Base-by-base conservation (phyloP, 2,888 invertebrate genomes). In the Tridacna gigas region DNA sequence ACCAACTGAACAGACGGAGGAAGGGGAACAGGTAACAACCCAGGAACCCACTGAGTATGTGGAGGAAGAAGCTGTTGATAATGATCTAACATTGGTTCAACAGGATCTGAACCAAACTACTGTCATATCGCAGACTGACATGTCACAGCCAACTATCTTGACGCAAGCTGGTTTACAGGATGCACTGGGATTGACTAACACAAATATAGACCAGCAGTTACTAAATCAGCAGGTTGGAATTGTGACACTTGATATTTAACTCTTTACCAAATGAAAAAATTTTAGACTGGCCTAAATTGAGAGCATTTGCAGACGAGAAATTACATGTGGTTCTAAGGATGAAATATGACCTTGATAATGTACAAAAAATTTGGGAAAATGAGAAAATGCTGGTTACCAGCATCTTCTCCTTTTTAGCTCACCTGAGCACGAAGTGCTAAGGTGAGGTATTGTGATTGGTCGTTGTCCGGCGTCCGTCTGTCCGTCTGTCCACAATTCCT, bases 141-240 rank as follows among this genome's bases (percentile, higher is more conserved):
- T 91, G 9, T 85, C 82, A 63, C 89, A 90, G 67, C 88, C 86
- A 66, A 82, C 85, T 15, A 89, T 89, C 26, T 78, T 89, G 20
- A 73, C 77, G 22, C 89, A 90, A 74, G 56, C 89, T 3, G 80
- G 79, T 20, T 76, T 90, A 63, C 89, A 90, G 66, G 91, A 91
- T 77, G 86, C 89, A 28, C 83, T 91, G 13, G 86, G 79, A 13
- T 84, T 86, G 12, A 82, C 86, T 20, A 74, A 78, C 47, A 77
- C 89, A 18, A 90, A 88, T 56, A 88, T 90, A n/a, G 93, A 93
- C 74, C 92, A 92, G 71, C 91, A 93, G 73, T 91, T 93, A 7
- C 88, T 94, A 13, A 92, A 91, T 83, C 93, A 92, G 83, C 94
- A 94, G 92, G 93, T 94, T 45, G 20, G 65, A n/a, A 15, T 28